Percentiles rank a stretch among this genome's conserved stretches.
Evolutionary conservation across 2,113 vertebrate genomes (phyloP).

Genomic region (Hemiscyllium ocellatum): DNA sequence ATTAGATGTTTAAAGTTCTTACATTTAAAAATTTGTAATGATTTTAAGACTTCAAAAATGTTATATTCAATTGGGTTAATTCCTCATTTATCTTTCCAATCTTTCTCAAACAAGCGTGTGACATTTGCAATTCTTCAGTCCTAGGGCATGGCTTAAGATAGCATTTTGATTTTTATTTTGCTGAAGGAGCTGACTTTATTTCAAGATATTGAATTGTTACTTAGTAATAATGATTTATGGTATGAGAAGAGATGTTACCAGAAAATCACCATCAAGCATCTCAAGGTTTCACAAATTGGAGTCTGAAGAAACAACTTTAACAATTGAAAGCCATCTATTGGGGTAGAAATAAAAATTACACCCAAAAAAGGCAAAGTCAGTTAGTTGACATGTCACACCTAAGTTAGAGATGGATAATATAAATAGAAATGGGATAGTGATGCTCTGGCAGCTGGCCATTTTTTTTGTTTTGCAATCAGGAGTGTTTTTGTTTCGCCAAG

Average conservation of each 20-base stretch:
- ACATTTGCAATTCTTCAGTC: too few species aligned
- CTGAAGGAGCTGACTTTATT: not conserved
- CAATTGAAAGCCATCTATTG: not conserved
- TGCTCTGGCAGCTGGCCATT: not conserved
- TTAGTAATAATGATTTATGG: not conserved
- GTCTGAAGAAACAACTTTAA: not conserved
- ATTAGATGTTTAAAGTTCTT: too few species aligned
- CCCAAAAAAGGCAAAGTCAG: not conserved
- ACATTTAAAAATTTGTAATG: too few species aligned
- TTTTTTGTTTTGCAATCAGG: not conserved
- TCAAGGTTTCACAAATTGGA: not conserved
- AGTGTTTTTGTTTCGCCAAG: not conserved
- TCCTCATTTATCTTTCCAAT: too few species aligned
- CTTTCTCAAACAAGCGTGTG: too few species aligned
- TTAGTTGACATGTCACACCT: not conserved
- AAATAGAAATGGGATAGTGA: not conserved
- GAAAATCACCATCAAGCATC: not conserved
- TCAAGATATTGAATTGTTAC: not conserved
- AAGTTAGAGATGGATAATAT: not conserved
- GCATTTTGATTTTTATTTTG: not conserved
- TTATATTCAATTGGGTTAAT: too few species aligned
- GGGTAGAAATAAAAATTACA: not conserved
- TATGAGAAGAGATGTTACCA: not conserved
- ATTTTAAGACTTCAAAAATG: too few species aligned
- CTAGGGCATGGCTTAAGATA: not conserved